Evolutionary conservation across 2,113 vertebrate species (phyloP).

Genomic region (Lycocorax pyrrhopterus): DNA sequence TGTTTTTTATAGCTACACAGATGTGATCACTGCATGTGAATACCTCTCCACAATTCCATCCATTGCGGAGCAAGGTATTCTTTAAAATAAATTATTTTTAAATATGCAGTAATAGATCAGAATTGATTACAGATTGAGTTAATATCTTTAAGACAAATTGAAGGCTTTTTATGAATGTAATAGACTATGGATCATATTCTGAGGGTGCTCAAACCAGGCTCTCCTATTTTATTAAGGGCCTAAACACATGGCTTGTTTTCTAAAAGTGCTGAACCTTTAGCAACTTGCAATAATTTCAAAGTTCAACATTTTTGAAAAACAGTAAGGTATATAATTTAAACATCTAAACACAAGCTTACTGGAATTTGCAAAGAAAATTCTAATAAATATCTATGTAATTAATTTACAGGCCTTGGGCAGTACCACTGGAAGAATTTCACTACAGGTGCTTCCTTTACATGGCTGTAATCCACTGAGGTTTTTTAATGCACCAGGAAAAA

Average conservation of each 20-base stretch:
- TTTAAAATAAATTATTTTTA: not conserved
- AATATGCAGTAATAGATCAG: not conserved
- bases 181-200: not conserved
- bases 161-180: not conserved
- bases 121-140: not conserved
- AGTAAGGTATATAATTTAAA: not conserved
- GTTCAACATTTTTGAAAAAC: not conserved
- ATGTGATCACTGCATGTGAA: not conserved
- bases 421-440: not conserved
- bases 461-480: not conserved
- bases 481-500: not conserved
- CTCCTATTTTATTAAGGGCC: not conserved
- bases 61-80: not conserved
- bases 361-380: not conserved
- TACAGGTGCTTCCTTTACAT: not conserved
- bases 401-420: not conserved
- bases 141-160: not conserved
- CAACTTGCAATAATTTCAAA: not conserved
- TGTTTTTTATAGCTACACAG: not conserved
- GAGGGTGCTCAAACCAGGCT: not conserved
- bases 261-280: not conserved
- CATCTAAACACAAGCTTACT: not conserved
- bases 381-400: not conserved
- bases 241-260: not conserved
- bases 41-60: not conserved